Evolutionary conservation across 2,888 invertebrate species (phyloP), one percentile per base, ranked within the genome.

Genomic region (Pristionchus exspectatus): DNA sequence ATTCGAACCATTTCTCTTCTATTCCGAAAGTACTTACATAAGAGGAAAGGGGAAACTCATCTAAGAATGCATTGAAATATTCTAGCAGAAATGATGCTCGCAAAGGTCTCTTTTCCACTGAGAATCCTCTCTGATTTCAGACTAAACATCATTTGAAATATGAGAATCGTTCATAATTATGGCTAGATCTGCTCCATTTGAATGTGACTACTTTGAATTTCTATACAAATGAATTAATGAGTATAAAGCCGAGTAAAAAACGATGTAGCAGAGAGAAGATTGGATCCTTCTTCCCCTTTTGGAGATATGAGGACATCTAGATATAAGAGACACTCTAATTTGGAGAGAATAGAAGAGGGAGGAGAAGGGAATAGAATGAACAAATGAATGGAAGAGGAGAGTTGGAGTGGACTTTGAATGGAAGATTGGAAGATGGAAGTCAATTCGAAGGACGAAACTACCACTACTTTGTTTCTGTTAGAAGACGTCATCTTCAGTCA

Each of bases 241-340:
- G 63, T 63, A 63, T 10, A 24, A 63, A 63, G 63, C 27, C 69
- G 33, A 72, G 69, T 7, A 14, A 66, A 72, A 72, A 72, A 72
- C 16, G 69, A 77, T 77, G 77, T 38, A 77, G 69, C 69, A 77
- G 44, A 38, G 24, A 44, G 74, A 77, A 77, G 21, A 77, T 77
- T 77, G 44, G 77, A 44, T 27, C n/a, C 44, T 33, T 14, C 30
- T 72, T 72, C 72, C 72, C 33, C 44, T 50, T 33, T 72, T 72
- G 72, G 77, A 77, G 44, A 77, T 77, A 77, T 77, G 77, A 77
- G 77, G 77, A 77, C 77, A 77, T 77, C 77, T 77, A n/a, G n/a
- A n/a, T n/a, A 84, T 59, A 84, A 84, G 56, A 84, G 56, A 84
- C 59, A 59, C 84, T 54, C 56, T 59, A 59, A 59, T 84, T 84